These are phyloP conservation scores for Macrophya alboannulata DNA, from an alignment of 2,888 invertebrate genomes.

Conservation along the genomic window DNA sequence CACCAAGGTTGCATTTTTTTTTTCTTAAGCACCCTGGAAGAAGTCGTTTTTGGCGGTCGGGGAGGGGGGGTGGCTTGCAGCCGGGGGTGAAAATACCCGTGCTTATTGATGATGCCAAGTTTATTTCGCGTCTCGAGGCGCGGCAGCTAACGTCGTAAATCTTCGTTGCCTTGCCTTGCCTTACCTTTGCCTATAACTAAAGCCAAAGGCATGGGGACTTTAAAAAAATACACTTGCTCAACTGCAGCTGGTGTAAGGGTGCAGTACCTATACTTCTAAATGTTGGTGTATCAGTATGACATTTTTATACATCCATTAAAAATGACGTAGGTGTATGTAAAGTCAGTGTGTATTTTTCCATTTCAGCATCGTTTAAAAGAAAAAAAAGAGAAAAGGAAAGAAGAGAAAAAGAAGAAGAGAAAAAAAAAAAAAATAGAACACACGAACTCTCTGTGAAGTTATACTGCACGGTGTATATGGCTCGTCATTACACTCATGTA, in stretches of 20 bases:
- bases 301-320: conserved; percentile 24
- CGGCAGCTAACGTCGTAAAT: conserved; percentile 38
- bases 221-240: conserved; percentile 10
- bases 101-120: conserved; percentile 56
- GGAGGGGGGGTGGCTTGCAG: neutral
- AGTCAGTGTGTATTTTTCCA: neutral
- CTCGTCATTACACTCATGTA: neutral
- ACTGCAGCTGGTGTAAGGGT: conserved; percentile 5
- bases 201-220: neutral
- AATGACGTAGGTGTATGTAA: neutral
- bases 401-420: neutral
- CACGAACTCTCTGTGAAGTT: neutral
- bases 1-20: neutral
- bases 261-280: neutral
- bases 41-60: neutral
- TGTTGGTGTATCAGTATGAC: neutral
- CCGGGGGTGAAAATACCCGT: neutral
- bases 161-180: conserved; percentile 38
- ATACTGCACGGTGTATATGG: neutral
- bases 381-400: neutral
- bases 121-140: conserved; percentile 50
- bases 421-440: neutral
- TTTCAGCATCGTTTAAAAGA: neutral
- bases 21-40: neutral
- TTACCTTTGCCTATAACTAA: neutral